Conservation (phyloP, 2,797 vertebrate species). For the Botia almorhae region DNA sequence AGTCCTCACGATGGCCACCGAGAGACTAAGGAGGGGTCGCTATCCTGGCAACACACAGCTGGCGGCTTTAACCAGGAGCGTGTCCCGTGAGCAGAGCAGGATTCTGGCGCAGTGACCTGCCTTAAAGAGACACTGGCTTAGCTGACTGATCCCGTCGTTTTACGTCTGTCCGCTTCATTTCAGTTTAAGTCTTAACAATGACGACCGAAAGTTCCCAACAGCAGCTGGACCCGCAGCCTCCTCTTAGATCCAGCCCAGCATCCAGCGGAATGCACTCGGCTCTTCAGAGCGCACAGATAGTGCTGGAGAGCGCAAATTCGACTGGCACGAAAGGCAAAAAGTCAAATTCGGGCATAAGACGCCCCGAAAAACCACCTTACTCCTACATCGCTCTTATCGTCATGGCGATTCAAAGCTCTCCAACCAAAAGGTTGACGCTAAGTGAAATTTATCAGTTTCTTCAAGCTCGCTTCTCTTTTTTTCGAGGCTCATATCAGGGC, state of each 20-base stretch:
- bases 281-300: slow-evolving; percentile 80
- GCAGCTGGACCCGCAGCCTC: slow-evolving; percentile 77
- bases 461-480: slow-evolving; percentile 93
- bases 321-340: slow-evolving; percentile 82
- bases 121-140: neutral
- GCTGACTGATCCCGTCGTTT: neutral
- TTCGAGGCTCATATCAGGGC: slow-evolving; percentile 93
- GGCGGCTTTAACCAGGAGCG: slow-evolving; percentile 58
- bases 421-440: slow-evolving; percentile 89
- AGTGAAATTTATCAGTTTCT: slow-evolving; percentile 98
- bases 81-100: slow-evolving; percentile 53
- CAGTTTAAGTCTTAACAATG: slow-evolving; percentile 70
- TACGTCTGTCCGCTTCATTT: neutral
- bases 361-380: slow-evolving; percentile 94
- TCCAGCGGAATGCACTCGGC: slow-evolving; percentile 76
- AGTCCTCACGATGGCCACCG: slow-evolving; percentile 75
- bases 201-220: slow-evolving; percentile 83
- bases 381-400: slow-evolving; percentile 96
- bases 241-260: slow-evolving; percentile 77
- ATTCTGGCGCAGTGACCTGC: slow-evolving; percentile 42
- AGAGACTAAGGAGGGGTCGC: slow-evolving; percentile 63
- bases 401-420: slow-evolving; percentile 96
- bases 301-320: slow-evolving; percentile 73
- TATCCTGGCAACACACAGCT: slow-evolving; percentile 61
- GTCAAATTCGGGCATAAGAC: slow-evolving; percentile 87